phyloP scores from a whole-genome alignment of 2,888 invertebrate species.

The Lasiommata megera region DNA sequence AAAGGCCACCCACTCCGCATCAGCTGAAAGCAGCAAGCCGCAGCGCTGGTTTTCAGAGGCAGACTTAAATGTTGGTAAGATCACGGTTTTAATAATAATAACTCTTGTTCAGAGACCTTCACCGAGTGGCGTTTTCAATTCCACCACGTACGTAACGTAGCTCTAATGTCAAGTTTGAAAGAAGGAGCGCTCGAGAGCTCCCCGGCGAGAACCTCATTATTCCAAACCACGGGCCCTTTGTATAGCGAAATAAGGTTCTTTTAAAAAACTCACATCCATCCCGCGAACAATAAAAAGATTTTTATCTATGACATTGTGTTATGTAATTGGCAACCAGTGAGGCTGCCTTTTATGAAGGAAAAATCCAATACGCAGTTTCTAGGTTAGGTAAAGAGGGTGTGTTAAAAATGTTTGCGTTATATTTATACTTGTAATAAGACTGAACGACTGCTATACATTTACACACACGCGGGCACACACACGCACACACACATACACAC shows the following conservation, averaged over 20 bases:
- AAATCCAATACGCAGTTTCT: slow-evolving; percentile 13
- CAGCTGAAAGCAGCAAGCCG: too few relatives aligned
- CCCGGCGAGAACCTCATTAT: slow-evolving; percentile 72
- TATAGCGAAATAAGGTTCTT: slow-evolving; percentile 76
- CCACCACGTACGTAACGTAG: slow-evolving; percentile 34
- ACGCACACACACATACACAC: too few relatives aligned
- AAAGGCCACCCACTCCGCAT: too few relatives aligned
- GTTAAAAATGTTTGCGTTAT: slow-evolving; percentile 1
- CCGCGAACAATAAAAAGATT: slow-evolving; percentile 30
- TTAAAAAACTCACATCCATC: slow-evolving; percentile 70
- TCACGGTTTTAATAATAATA: not conserved
- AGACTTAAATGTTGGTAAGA: too few relatives aligned
- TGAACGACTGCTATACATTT: not conserved
- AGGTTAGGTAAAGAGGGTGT: slow-evolving; percentile 3
- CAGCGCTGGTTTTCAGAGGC: too few relatives aligned
- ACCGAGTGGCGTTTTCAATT: slow-evolving; percentile 21
- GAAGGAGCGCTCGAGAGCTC: slow-evolving; percentile 60
- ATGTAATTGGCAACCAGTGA: slow-evolving; percentile 24
- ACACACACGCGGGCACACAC: too few relatives aligned
- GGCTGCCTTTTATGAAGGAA: slow-evolving; percentile 17
- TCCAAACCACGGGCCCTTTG: slow-evolving; percentile 75
- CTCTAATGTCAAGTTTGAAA: slow-evolving; percentile 67
- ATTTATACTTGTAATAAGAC: not conserved
- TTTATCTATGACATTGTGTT: slow-evolving; percentile 28
- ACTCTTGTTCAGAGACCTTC: slow-evolving; percentile 21